Evolutionary conservation across 30 jellyfish, hydroid and myxozoan species (phyloP).

Genomic region (Hydractinia echinata): DNA sequence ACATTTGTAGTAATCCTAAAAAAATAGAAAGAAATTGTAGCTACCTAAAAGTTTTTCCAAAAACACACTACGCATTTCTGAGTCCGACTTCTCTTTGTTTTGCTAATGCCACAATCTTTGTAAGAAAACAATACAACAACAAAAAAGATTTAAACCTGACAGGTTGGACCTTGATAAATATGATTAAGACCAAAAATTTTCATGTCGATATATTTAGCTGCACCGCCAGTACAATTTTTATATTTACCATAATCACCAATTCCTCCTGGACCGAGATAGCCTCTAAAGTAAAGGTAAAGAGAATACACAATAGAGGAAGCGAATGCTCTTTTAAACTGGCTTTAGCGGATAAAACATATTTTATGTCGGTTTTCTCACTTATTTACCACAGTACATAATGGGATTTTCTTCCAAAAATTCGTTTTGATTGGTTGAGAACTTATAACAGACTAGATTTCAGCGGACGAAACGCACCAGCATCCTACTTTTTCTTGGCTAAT

Average conservation of each 20-base stretch:
- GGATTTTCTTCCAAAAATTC: too few relatives aligned
- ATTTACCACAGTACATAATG: too few relatives aligned
- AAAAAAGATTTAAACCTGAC: constrained; percentile 50
- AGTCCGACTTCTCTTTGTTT: too few relatives aligned
- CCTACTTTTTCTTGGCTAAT: too few relatives aligned
- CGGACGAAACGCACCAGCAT: too few relatives aligned
- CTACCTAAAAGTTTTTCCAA: too few relatives aligned
- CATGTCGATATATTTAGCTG: constrained; percentile 84
- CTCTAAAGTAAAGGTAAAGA: constrained; percentile 31
- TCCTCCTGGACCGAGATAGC: constrained; percentile 95
- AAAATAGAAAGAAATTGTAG: constrained; percentile 11
- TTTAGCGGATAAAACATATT: not conserved
- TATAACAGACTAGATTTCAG: too few relatives aligned
- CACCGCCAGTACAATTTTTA: constrained; percentile 85
- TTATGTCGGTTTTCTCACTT: too few relatives aligned
- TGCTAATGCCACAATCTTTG: not conserved
- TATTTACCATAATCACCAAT: constrained; percentile 62
- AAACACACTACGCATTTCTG: too few relatives aligned
- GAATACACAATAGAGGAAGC: not conserved
- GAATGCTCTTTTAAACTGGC: not conserved
- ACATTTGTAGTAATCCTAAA: constrained; percentile 49
- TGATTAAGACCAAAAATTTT: constrained; percentile 67
- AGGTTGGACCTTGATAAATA: constrained; percentile 73
- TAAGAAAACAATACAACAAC: not conserved
- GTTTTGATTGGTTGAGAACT: too few relatives aligned